These are phyloP conservation scores for Thalassarche chlororhynchos DNA, from an alignment of 2,113 vertebrate species.

Conservation along the genomic window DNA sequence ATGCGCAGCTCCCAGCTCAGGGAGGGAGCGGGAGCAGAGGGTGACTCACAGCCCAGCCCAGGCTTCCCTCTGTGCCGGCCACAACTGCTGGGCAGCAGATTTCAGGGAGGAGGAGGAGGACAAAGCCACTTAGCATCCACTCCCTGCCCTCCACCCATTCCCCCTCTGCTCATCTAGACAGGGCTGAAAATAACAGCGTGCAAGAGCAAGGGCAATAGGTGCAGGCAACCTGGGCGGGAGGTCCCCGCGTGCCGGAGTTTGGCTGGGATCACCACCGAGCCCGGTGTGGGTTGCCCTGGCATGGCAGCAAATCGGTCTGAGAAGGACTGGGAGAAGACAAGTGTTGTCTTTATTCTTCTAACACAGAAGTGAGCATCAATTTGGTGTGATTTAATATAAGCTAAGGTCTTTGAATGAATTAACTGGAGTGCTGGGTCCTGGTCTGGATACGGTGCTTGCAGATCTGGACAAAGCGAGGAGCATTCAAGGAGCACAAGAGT, in stretches of 20 bases:
- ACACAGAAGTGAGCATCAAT: background rate
- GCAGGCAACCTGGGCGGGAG: background rate
- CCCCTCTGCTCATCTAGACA: background rate
- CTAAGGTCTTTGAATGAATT: background rate
- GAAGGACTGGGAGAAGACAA: background rate
- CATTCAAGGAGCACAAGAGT: background rate
- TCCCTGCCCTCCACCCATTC: background rate
- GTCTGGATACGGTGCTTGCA: background rate
- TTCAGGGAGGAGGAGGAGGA: background rate
- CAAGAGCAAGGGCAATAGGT: background rate
- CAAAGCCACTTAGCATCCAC: background rate
- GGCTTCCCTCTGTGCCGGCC: background rate
- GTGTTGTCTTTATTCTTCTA: background rate
- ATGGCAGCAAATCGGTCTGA: background rate
- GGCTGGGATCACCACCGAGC: background rate
- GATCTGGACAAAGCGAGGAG: background rate
- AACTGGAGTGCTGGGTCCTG: background rate
- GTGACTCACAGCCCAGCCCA: background rate
- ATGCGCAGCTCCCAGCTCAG: rapidly evolving
- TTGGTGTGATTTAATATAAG: background rate
- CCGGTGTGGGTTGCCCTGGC: background rate
- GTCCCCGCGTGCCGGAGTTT: rapidly evolving
- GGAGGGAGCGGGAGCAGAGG: background rate
- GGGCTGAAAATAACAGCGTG: background rate
- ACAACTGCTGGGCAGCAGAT: background rate